phyloP scores from a whole-genome alignment of 1,140 invertebrate species.

The Penaeus chinensis region DNA sequence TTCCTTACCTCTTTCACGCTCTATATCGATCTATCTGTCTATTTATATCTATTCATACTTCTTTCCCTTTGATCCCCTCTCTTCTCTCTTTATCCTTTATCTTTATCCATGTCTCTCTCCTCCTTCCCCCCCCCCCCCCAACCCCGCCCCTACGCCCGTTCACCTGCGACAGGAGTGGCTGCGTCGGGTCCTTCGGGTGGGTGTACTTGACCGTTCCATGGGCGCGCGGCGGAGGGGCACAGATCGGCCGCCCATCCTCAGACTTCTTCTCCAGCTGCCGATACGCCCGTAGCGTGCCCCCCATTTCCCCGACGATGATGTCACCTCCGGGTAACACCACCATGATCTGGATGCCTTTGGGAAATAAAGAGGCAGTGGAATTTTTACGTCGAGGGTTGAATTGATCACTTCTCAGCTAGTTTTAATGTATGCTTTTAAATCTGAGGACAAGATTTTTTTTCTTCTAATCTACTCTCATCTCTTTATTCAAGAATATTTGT shows the following conservation, averaged over 20 bases:
- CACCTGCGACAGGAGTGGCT: conserved; percentile 55
- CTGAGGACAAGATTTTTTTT: too few species aligned
- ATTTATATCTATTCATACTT: too few species aligned
- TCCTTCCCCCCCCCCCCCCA: too few species aligned
- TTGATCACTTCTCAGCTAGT: too few species aligned
- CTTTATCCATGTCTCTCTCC: neutral
- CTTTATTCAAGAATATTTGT: too few species aligned
- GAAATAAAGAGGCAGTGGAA: too few species aligned
- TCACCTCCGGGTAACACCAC: conserved; percentile 36
- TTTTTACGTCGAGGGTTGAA: too few species aligned
- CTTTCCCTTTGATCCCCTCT: neutral
- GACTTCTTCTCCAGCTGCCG: conserved; percentile 20
- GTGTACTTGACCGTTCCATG: conserved; percentile 60
- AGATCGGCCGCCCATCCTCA: conserved; percentile 20
- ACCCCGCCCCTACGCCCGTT: neutral
- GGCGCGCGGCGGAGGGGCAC: conserved; percentile 39
- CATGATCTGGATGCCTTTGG: conserved; percentile 44
- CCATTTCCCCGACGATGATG: conserved; percentile 52
- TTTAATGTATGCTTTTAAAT: too few species aligned
- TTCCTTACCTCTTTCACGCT: too few species aligned
- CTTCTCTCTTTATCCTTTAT: too few species aligned
- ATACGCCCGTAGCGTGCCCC: conserved; percentile 40
- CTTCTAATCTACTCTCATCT: too few species aligned
- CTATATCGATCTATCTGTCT: too few species aligned
- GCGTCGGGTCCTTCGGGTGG: conserved; percentile 56